These are phyloP conservation scores for Cephus nigrinus DNA, from an alignment of 2,888 invertebrate species.

Conservation along the genomic window DNA sequence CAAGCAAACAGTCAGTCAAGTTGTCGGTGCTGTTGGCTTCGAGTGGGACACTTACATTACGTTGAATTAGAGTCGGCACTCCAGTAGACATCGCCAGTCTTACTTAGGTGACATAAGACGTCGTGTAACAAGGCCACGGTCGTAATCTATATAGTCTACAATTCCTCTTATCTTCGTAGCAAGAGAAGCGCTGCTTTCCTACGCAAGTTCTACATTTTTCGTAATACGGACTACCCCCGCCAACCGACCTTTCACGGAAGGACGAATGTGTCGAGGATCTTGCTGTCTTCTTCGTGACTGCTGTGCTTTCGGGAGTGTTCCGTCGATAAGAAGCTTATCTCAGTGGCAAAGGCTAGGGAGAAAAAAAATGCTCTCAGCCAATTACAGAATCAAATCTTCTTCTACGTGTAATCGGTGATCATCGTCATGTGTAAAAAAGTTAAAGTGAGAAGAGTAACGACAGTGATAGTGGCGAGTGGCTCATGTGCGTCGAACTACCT, in stretches of 20 bases:
- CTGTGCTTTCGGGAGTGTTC: not conserved
- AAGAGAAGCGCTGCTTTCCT: not conserved
- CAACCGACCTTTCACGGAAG: not conserved
- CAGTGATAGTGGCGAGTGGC: not conserved
- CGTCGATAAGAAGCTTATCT: not conserved
- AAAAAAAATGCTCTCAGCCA: not conserved
- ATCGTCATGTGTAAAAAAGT: not conserved
- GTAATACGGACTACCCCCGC: not conserved
- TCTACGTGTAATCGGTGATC: not conserved
- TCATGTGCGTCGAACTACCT: not conserved
- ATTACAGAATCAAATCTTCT: not conserved
- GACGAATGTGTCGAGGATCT: not conserved
- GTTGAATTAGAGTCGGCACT: not conserved
- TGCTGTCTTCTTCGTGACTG: not conserved
- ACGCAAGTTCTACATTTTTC: not conserved
- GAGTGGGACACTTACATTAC: not conserved
- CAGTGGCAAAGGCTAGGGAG: not conserved
- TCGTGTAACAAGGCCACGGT: not conserved
- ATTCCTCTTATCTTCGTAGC: not conserved
- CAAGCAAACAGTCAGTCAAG: not conserved
- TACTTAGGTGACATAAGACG: not conserved
- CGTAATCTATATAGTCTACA: not conserved
- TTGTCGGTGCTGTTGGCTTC: not conserved
- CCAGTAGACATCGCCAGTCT: not conserved
- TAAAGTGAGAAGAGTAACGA: not conserved